Base-by-base conservation (phyloP, 2,888 invertebrate species). In the Cordilura impudica region DNA sequence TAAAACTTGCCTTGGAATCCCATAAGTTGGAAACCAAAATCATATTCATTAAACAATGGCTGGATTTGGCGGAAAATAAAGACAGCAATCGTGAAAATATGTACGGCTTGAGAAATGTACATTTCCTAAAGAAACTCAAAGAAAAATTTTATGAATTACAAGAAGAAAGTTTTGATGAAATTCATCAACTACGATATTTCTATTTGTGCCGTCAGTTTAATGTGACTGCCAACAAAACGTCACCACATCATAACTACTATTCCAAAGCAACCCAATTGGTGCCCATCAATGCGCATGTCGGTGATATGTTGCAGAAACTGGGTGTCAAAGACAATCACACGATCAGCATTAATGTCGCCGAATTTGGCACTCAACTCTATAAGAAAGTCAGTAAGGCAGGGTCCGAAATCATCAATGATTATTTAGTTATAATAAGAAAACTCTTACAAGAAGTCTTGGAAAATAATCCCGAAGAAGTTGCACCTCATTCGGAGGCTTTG, bases 341-440 rank as follows among this genome's bases (percentile, higher is more conserved):
- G 0, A 43, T 75, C 0, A 26, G 65, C 10, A 67, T 81, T 5
- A 81, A 84, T 19, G 63, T 86, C 0, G 66, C 54, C 5, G 77
- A 84, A 21, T 87, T 87, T 45, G 87, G 86, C 0, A 66, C 78
- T 0, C 51, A 83, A 10, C 58, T 87, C 10, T 87, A 87, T 49
- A 82, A 81, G 5, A 83, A 83, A 7, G 84, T 87, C 0, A 87
- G 87, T 29, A 21, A 60, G 0, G 71, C 83, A 0, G 87, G 87
- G 1, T 81, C 86, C 3, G 84, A 86, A 61, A 84, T 87, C 8
- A 87, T 87, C 19, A 84, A 87, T 67, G 86, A 88, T 54, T 87
- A 87, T 78, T 78, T 87, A 49, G 74, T 73, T 0, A 83, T 86
- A 0, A 58, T 88, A 7, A 83, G 84, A 0, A 84, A 84, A 10